These are phyloP conservation scores for Copidosoma floridanum DNA, from an alignment of 1,140 invertebrate genomes.

Conservation along the genomic window DNA sequence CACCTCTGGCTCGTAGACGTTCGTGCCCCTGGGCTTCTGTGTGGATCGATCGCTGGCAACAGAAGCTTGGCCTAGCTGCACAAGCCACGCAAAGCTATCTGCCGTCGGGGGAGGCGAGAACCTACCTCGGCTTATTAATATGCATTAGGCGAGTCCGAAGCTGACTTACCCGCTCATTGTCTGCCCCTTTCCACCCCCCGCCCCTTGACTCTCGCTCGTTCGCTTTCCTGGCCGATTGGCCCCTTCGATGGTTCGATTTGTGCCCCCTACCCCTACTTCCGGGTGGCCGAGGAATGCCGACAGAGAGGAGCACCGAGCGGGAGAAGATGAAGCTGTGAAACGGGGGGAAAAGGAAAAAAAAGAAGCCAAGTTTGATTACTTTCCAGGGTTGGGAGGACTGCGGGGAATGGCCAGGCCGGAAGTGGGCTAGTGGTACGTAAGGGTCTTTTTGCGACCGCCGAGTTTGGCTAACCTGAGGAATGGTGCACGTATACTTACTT, in stretches of 20 bases:
- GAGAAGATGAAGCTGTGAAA: neutral
- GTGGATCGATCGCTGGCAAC: neutral
- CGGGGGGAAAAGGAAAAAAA: no score
- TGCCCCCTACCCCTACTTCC: no score
- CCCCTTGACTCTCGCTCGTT: neutral
- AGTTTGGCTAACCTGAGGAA: no score
- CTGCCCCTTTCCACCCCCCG: conserved; percentile 1
- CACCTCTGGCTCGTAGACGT: no score
- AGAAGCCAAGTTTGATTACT: neutral
- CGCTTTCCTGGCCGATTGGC: conserved; percentile 1
- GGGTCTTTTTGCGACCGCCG: no score
- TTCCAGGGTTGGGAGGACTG: no score
- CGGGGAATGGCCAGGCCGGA: neutral
- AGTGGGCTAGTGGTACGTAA: conserved; percentile 17
- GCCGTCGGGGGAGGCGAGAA: neutral
- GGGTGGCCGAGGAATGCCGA: neutral
- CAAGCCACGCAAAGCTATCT: neutral
- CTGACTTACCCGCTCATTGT: conserved; percentile 20
- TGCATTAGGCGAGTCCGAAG: conserved; percentile 5
- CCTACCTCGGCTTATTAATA: conserved; percentile 17
- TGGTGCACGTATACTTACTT: no score
- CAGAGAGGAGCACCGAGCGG: neutral
- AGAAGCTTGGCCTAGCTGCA: no score
- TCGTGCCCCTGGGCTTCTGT: neutral
- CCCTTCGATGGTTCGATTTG: conserved; percentile 4